Base-by-base conservation (phyloP, 2,797 vertebrate genomes). In the Sebastes diploproa region DNA sequence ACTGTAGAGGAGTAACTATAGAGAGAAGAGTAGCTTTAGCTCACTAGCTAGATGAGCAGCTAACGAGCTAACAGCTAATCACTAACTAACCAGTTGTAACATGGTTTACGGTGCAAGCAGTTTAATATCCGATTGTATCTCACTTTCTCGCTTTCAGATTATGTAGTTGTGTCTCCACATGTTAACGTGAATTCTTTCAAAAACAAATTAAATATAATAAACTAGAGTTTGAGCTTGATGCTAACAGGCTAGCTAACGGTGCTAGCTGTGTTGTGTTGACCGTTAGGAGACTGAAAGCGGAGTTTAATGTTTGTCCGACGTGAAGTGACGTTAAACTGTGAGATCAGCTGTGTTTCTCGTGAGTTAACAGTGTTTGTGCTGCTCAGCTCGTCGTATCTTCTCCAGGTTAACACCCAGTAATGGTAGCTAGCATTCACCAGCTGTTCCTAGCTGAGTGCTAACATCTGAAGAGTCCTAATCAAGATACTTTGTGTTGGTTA, bases 391-490 rank as follows among this genome's bases (percentile, higher is more conserved):
- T 11, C 27, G 4, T 63, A 1, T 80, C 23, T 46, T 73, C 42
- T 50, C 32, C 23, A 67, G 30, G 84, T 72, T 80, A 82, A 76
- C 73, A 72, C 38, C 46, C 27, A n/a, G 1, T n/a, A 66, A 22
- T 42, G 66, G 52, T 77, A 72, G 84, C 71, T 85, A 82, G 71
- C 78, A 6, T 54, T 60, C 46, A 63, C 66, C 71, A 29, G 72
- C 18, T 36, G 58, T 50, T 78, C 88, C 78, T 92, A 91, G 67
- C 85, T 0, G 10, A 65, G 56, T 80, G 90, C 89, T 91, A 93
- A 82, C 52, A 32, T 67, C 38, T 69, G 18, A 83, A 63, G 84
- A 18, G 60, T 63, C 32, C 6, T 62, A 20, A 38, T 64, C 4
- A 16, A 29, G 38, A 25, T 62, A 38, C 13, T 52, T 34, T 32